These are phyloP conservation scores for Scelioninae gen. 1 DNA, from an alignment of 2,888 invertebrate species.

Conservation along the genomic window DNA sequence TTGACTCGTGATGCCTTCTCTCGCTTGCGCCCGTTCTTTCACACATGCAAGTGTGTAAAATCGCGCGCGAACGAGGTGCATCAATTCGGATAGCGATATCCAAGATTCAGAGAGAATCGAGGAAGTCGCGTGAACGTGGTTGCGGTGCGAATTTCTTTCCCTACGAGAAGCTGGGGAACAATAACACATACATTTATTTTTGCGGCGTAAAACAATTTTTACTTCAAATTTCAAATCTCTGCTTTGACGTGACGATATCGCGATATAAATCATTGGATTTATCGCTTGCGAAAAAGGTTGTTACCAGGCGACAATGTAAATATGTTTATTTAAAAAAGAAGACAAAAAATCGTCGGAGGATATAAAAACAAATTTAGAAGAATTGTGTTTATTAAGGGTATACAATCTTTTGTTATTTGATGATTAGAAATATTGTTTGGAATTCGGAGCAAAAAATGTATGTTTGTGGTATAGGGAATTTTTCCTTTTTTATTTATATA, in stretches of 20 bases:
- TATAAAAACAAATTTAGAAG: background rate
- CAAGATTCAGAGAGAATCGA: constrained; percentile 57
- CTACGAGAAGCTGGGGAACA: constrained; percentile 23
- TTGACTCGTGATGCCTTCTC: constrained; percentile 45
- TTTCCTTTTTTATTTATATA: no score
- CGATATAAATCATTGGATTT: constrained; percentile 13
- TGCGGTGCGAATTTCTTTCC: constrained; percentile 38
- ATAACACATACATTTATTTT: constrained; percentile 50
- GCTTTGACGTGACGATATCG: constrained; percentile 33
- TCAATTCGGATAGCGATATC: constrained; percentile 65
- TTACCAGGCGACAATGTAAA: constrained; percentile 2
- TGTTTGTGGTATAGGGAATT: no score
- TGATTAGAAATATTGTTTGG: no score
- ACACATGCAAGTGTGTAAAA: constrained; percentile 46
- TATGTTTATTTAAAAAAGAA: background rate
- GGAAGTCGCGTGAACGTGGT: constrained; percentile 53
- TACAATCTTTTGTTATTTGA: no score
- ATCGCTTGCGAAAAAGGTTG: constrained; percentile 19
- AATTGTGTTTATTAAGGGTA: background rate
- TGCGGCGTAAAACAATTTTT: constrained; percentile 44
- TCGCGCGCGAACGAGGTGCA: constrained; percentile 59
- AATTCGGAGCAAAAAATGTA: no score
- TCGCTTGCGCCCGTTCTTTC: constrained; percentile 37
- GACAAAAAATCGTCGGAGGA: background rate
- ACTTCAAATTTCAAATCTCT: constrained; percentile 40